phyloP scores from a whole-genome alignment of 1,140 invertebrate species.

The Dendroctonus valens region DNA sequence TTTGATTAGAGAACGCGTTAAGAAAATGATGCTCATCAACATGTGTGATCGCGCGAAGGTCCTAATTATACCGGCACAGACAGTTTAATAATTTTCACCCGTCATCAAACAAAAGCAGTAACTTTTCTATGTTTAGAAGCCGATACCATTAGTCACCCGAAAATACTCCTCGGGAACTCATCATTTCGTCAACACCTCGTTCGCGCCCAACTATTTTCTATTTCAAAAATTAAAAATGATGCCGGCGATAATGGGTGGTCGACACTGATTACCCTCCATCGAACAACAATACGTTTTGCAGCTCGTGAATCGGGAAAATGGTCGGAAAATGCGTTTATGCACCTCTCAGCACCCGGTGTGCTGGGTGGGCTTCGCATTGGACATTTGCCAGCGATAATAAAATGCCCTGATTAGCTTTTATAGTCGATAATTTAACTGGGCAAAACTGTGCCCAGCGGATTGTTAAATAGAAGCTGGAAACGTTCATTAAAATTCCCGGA shows the following conservation, averaged over 20 bases:
- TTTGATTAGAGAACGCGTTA: no score
- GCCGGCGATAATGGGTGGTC: conserved; percentile 39
- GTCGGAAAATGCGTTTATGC: conserved; percentile 37
- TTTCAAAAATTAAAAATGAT: conserved; percentile 33
- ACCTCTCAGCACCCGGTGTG: conserved; percentile 40
- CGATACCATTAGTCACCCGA: conserved; percentile 26
- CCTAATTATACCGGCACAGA: no score
- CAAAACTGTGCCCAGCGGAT: neutral
- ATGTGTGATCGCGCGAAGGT: no score
- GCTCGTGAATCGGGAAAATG: conserved; percentile 34
- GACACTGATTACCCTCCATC: conserved; percentile 37
- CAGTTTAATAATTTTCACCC: conserved; percentile 9
- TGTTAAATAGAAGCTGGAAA: neutral
- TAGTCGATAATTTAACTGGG: neutral
- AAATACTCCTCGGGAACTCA: conserved; percentile 32
- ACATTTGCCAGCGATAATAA: conserved; percentile 2
- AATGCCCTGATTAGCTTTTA: conserved; percentile 8
- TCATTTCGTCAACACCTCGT: conserved; percentile 37
- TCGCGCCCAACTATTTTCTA: conserved; percentile 32
- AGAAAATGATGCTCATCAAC: no score
- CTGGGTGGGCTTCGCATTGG: conserved; percentile 41
- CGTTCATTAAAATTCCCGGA: no score
- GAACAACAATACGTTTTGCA: conserved; percentile 39
- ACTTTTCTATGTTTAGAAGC: conserved; percentile 30
- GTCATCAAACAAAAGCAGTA: conserved; percentile 21